Evolutionary conservation across 2,797 vertebrate genomes (phyloP).

Genomic region (Gymnoscopelus microlampas): DNA sequence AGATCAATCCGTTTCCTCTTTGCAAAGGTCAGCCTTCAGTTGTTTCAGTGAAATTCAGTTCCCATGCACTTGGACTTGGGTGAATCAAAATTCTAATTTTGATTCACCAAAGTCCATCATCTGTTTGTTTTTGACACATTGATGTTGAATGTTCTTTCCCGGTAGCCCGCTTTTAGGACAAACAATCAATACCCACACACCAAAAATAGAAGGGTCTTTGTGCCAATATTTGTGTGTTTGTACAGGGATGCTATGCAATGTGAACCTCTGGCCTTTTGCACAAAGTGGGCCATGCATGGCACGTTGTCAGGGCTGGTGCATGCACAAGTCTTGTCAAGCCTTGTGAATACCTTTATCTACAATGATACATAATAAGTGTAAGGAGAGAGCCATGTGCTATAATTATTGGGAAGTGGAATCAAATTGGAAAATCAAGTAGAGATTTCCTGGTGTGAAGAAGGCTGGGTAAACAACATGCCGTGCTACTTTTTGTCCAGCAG

Average conservation of each 20-base stretch:
- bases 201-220: constrained; percentile 56
- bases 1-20: constrained; percentile 45
- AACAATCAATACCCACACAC: constrained; percentile 52
- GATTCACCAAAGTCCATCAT: neutral
- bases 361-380: neutral
- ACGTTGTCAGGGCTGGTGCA: neutral
- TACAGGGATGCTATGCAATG: constrained; percentile 33
- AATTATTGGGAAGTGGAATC: constrained; percentile 17
- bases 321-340: neutral
- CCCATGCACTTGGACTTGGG: neutral
- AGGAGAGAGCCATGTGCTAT: constrained; percentile 18
- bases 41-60: constrained; percentile 17
- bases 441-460: constrained; percentile 11
- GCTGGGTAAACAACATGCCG: constrained; percentile 79
- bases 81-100: neutral
- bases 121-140: constrained; percentile 42
- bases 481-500: constrained; percentile 66
- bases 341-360: neutral
- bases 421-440: constrained; percentile 24
- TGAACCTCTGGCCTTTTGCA: neutral
- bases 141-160: constrained; percentile 36
- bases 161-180: constrained; percentile 31
- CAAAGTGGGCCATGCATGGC: neutral
- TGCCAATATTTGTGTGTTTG: constrained; percentile 35
- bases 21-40: constrained; percentile 30